phyloP scores from a whole-genome alignment of 2,797 vertebrate genomes.

The Fundulus diaphanus region DNA sequence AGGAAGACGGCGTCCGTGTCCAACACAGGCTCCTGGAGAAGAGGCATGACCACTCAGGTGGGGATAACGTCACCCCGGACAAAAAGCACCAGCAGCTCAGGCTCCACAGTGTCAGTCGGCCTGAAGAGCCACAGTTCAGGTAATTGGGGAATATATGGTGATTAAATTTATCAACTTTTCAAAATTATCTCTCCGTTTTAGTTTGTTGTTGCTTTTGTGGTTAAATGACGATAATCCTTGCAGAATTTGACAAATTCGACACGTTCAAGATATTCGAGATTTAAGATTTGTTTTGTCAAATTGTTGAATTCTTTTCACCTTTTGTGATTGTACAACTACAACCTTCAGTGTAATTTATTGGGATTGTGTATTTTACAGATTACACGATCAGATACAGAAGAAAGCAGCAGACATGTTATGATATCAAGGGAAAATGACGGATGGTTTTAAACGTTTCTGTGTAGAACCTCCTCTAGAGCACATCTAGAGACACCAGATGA shows the following conservation, averaged over 20 bases:
- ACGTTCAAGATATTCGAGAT: too few species aligned
- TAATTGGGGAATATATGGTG: slow-evolving; percentile 65
- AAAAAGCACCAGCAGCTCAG: slow-evolving; percentile 79
- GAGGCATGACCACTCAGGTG: slow-evolving; percentile 95
- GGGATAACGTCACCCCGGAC: slow-evolving; percentile 93
- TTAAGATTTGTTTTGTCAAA: background rate
- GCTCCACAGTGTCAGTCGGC: slow-evolving; percentile 70
- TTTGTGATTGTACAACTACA: background rate
- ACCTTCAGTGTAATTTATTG: background rate
- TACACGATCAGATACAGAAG: too few species aligned
- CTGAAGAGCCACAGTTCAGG: slow-evolving; percentile 91
- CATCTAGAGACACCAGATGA: too few species aligned
- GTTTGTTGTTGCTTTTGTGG: background rate
- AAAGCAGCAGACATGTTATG: too few species aligned
- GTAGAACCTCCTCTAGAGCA: too few species aligned
- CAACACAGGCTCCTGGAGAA: slow-evolving; percentile 94
- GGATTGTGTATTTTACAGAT: background rate
- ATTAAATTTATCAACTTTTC: background rate
- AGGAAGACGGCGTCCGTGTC: slow-evolving; percentile 88
- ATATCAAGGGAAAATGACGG: too few species aligned
- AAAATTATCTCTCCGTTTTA: background rate
- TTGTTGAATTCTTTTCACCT: background rate
- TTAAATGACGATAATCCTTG: background rate
- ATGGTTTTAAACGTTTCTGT: too few species aligned
- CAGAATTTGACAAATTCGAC: too few species aligned